Base-by-base conservation (phyloP, 1,140 invertebrate species). In the Neodiprion lecontei region DNA sequence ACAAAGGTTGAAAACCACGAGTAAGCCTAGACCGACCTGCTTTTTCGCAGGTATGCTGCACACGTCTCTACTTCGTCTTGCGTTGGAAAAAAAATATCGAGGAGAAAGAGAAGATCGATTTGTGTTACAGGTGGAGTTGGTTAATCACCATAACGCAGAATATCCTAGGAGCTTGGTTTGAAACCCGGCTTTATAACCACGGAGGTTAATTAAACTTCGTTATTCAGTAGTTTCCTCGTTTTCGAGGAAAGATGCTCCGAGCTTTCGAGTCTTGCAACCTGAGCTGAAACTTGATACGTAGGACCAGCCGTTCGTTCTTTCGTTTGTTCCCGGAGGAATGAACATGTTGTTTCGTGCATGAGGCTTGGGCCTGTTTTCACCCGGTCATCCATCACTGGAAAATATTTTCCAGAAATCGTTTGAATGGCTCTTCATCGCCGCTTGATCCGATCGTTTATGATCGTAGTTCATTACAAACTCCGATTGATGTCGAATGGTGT, bases 201-300 rank as follows among this genome's bases (percentile, higher is more conserved):
- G 28, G 28, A 40, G 28, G 28, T 40, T 40, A 40, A 40, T 40
- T 40, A 40, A 40, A 40, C 28, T 61, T 61, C 9, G 11, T 61
- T 61, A 61, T 61, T 61, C 53, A 1, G 53, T 17, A 61, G 53
- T 17, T 12, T 61, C 53, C n/a, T 61, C 53, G 4, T 17, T 61
- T 61, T 61, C 53, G 28, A 40, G 28, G 28, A 61, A 61, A 61
- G 53, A 61, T 61, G 53, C 53, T 11, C n/a, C 53, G 11, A 61
- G 53, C n/a, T 40, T 40, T 40, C 28, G 53, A 61, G 53, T 61
- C 53, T 12, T 61, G 53, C 11, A 61, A 61, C 53, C n/a, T 9
- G 53, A 61, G 53, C 53, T 61, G 53, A 61, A 61, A 61, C 53
- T 61, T 17, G 53, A 61, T 61, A 61, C 53, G 53, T 40, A 40